Evolutionary conservation across 2,797 vertebrate species (phyloP), one percentile per base, ranked within the genome.

Genomic region (Oryzias dopingdopingensis): DNA sequence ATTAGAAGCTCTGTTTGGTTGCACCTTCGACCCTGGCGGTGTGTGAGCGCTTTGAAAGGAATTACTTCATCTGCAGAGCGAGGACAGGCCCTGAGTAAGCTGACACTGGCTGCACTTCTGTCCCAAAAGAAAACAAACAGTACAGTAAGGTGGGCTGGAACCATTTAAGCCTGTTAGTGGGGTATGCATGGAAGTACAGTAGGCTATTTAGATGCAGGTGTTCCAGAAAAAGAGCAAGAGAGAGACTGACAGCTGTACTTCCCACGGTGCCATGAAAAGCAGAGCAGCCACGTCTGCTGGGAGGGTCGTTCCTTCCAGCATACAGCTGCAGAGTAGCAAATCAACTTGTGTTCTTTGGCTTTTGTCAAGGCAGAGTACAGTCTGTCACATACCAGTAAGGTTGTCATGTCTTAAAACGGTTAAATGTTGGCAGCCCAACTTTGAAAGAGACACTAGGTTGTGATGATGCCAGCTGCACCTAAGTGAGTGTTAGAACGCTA

Each of bases 401-500:
- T 29, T 53, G 43, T 55, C 59, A 40, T 40, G 44, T 70, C 61
- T 74, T 37, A 20, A 37, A 37, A 37, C 3, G 32, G 32, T 55
- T 47, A 32, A 32, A 32, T 8, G 8, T 3, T 37, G 32, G 32
- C 8, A 32, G 26, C 26, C 5, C 26, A 37, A 12, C 32, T 42
- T 23, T 32, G 41, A 15, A 18, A 14, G 43, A 55, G 23, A 45
- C 16, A 70, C 54, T 65, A 53, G 69, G 67, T 67, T 74, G 64
- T 74, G 70, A 65, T 73, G 69, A 67, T 68, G 81, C 80, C n/a
- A 15, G 52, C 62, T 55, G 79, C 76, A 74, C 70, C 70, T 62
- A 49, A 74, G 71, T 67, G 46, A 78, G 72, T 14, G 16, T 55
- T 65, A 77, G 82, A 44, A 89, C 90, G 84, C 67, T 54, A 90